Conservation (phyloP, 2,113 vertebrate genomes). For the Misgurnus anguillicaudatus region DNA sequence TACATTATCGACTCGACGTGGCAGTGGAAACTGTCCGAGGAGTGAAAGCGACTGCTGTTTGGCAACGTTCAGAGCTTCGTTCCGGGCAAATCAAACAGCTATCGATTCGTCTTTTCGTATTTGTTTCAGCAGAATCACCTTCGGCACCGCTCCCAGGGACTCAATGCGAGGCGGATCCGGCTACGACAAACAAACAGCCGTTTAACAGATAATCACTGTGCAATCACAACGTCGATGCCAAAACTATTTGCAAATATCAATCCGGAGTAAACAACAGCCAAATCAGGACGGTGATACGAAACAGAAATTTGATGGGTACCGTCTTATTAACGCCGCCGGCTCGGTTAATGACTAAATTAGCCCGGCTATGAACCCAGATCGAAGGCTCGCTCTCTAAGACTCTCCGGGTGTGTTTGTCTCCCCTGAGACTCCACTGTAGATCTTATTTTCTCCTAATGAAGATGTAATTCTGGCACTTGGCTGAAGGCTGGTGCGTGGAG, state of each 20-base stretch:
- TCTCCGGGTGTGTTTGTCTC: conserved; percentile 7
- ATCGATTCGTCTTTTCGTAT: conserved; percentile 46
- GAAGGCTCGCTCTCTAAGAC: conserved; percentile 24
- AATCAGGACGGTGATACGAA: background rate
- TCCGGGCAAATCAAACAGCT: conserved; percentile 47
- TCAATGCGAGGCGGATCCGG: background rate
- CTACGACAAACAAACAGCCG: background rate
- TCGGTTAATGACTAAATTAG: conserved; percentile 40
- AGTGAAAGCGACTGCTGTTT: conserved; percentile 39
- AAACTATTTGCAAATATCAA: background rate
- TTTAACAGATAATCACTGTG: conserved; percentile 36
- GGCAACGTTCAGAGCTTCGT: conserved; percentile 46
- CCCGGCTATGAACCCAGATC: conserved; percentile 37
- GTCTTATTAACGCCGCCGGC: conserved; percentile 9
- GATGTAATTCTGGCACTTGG: conserved; percentile 29
- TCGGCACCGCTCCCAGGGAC: background rate
- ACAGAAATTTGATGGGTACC: background rate
- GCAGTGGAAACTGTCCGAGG: conserved; percentile 52
- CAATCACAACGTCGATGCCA: conserved; percentile 4
- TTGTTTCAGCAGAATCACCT: conserved; percentile 18
- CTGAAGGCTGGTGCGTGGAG: conserved; percentile 26
- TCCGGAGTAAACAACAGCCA: conserved; percentile 4
- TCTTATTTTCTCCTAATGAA: conserved; percentile 48
- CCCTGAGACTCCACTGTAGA: conserved; percentile 10
- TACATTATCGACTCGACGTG: conserved; percentile 53